Base-by-base conservation (phyloP, 2,888 invertebrate genomes). In the Galerucella nymphaeae region DNA sequence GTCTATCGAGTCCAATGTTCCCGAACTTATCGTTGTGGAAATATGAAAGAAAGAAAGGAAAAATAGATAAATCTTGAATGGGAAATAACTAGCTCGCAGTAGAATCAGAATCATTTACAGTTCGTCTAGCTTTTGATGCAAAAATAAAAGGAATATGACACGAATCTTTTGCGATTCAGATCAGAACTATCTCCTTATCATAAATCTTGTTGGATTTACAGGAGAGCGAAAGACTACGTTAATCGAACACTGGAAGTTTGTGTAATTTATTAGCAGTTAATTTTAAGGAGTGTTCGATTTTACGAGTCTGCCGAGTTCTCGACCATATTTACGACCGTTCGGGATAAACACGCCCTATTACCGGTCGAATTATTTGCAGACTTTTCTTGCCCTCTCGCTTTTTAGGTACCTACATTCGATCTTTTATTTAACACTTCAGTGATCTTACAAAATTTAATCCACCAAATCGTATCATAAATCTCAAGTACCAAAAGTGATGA, bases 201-300 rank as follows among this genome's bases (percentile, higher is more conserved):
- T 82, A 81, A 82, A 82, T 82, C 81, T 81, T 80, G 75, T 75
- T 58, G 66, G 70, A 75, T n/a, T n/a, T 77, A 77, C 76, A 80
- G 79, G 77, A 80, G 78, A 79, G 77, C 80, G 73, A 77, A 78
- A 79, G 68, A 68, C 70, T 70, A 50, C 73, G 57, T 70, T 70
- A 67, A 70, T 73, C 70, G 73, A 73, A 67, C 70, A 58, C 53
- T 66, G 70, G 70, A 67, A 70, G 73, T 73, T 70, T 79, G 73
- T 81, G 83, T 84, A 85, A 85, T 85, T 85, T 85, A 85, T 85
- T 84, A 84, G 81, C 83, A 82, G 84, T 85, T 85, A 85, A 85
- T 85, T 85, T 84, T 83, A 83, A 85, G 85, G 85, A 84, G 85
- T 84, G 85, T 84, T 85, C 85, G 82, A 84, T 83, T 84, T 84